phyloP scores from a whole-genome alignment of 2,888 invertebrate genomes.

The Idaea straminata region DNA sequence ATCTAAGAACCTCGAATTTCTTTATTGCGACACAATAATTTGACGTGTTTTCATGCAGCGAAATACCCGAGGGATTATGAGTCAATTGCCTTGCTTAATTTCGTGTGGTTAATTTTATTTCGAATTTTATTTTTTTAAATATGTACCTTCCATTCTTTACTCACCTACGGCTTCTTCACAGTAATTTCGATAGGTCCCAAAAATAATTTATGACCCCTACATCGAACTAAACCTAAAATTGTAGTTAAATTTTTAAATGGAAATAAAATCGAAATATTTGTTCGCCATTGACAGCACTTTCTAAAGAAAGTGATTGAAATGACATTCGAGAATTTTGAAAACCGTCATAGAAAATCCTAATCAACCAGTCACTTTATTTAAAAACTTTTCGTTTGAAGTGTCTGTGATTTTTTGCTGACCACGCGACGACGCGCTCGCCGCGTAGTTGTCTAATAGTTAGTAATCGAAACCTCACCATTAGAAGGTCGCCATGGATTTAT shows the following conservation, averaged over 20 bases:
- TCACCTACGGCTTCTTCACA: background rate
- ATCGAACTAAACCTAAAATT: conserved; percentile 2
- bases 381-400: background rate
- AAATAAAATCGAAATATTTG: background rate
- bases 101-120: too few relatives aligned
- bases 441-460: too few relatives aligned
- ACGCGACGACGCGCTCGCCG: too few relatives aligned
- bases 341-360: background rate
- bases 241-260: conserved; percentile 5
- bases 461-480: too few relatives aligned
- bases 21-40: too few relatives aligned
- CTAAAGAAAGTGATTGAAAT: background rate
- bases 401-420: too few relatives aligned
- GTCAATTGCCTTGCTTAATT: too few relatives aligned
- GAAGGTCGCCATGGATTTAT: too few relatives aligned
- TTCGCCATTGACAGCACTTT: background rate
- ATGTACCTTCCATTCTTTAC: background rate
- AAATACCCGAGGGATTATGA: too few relatives aligned
- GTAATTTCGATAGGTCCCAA: background rate
- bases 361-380: background rate
- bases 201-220: background rate
- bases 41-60: too few relatives aligned
- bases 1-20: too few relatives aligned
- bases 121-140: too few relatives aligned
- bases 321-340: background rate